These are phyloP conservation scores for Drosophila planitibia DNA, from an alignment of 2,888 invertebrate species.

Conservation along the genomic window DNA sequence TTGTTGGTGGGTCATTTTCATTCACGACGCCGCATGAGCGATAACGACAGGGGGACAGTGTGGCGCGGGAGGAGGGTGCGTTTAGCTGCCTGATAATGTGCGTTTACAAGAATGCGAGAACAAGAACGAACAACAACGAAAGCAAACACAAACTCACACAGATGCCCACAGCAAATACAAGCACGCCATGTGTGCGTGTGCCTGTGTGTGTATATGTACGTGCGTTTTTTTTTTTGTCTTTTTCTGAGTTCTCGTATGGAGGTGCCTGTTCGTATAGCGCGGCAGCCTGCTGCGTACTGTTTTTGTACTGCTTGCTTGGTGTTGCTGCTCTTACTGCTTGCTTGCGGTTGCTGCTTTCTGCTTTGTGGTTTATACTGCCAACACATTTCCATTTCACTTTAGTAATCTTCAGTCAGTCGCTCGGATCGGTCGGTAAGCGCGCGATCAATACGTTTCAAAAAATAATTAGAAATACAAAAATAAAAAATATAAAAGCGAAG, in stretches of 20 bases:
- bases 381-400: constrained; percentile 82
- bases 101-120: constrained; percentile 51
- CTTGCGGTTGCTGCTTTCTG: constrained; percentile 50
- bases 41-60: constrained; percentile 32
- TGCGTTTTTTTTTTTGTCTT: constrained; percentile 5
- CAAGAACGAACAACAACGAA: constrained; percentile 42
- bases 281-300: constrained; percentile 52
- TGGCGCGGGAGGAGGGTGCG: neutral
- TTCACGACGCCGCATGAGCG: constrained; percentile 52
- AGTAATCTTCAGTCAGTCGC: constrained; percentile 85
- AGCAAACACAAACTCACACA: constrained; percentile 48
- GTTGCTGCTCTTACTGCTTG: constrained; percentile 28
- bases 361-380: constrained; percentile 79
- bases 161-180: constrained; percentile 39
- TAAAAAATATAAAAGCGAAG: constrained; percentile 33
- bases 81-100: constrained; percentile 57
- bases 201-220: neutral
- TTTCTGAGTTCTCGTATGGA: constrained; percentile 43
- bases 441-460: constrained; percentile 56
- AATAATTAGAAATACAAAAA: constrained; percentile 16
- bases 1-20: constrained; percentile 52
- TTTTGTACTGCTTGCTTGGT: constrained; percentile 38
- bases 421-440: constrained; percentile 73
- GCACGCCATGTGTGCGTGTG: constrained; percentile 21
- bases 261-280: constrained; percentile 31